Evolutionary conservation across 2,797 vertebrate species (phyloP), one percentile per base, ranked within the genome.

Genomic region (Rhinophrynus dorsalis): DNA sequence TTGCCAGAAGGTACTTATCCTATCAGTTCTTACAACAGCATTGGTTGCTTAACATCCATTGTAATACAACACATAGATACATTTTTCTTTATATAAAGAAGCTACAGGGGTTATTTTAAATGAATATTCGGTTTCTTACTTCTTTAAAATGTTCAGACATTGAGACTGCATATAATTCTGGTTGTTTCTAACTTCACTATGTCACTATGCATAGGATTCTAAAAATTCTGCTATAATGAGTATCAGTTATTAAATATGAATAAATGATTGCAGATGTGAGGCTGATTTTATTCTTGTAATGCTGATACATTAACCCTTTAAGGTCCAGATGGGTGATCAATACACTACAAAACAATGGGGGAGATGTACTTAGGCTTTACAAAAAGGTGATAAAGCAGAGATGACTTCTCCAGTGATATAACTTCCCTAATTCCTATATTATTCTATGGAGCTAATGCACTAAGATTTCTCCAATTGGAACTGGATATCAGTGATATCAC

Each of bases 221-320:
- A 82, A 87, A 73, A 20, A 6, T 82, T 74, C 50, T 81, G 75
- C 60, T 79, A 59, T 76, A 78, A 80, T 73, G 79, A 66, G 42
- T 32, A 84, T 88, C 79, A 86, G 86, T 88, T 87, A 87, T 87
- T 85, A 88, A 88, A 82, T 81, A 86, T 79, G 56, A 72, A 26
- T 76, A 79, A 85, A 81, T 80, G 0, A 79, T 85, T 84, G 50
- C 82, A 78, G 37, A 77, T 80, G 48, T 62, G 71, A 60, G 75
- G 76, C 48, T 60, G 2, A 24, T 73, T 11, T 66, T 51, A 40
- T 59, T 70, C 54, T 2, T 76, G 70, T 75, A 44, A 84, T 82
- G 42, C 30, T 60, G 32, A 76, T 79, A 83, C 77, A 27, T 75
- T 77, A 40, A 13, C 75, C n/a, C n/a, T n/a, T n/a, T n/a, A n/a